Evolutionary conservation across 2,797 vertebrate genomes (phyloP).

Genomic region (Pangasius mekongensis): DNA sequence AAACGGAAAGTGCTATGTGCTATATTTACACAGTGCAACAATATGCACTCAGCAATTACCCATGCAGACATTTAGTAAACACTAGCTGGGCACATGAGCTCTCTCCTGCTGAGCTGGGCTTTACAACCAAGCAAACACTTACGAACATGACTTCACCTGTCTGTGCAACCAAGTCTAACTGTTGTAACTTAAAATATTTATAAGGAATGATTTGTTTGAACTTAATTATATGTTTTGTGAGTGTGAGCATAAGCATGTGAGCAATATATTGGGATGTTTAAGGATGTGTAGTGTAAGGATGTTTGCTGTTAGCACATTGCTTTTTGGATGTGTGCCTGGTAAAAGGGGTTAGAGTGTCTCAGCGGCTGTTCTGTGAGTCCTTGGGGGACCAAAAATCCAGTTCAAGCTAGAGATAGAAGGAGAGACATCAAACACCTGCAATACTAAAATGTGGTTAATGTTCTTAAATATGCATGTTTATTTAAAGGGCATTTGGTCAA

Average conservation of each 20-base stretch:
- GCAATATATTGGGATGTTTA: background rate
- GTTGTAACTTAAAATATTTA: slow-evolving; percentile 10
- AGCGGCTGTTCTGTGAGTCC: background rate
- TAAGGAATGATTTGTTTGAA: slow-evolving; percentile 25
- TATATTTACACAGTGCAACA: slow-evolving; percentile 48
- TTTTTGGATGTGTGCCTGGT: background rate
- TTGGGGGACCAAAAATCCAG: background rate
- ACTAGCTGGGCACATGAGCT: slow-evolving; percentile 23
- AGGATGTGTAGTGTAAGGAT: background rate
- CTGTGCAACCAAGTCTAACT: background rate
- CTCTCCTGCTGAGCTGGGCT: slow-evolving; percentile 22
- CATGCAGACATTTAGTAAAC: slow-evolving; percentile 49
- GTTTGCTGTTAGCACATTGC: background rate
- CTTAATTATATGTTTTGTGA: background rate
- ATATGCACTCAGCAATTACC: slow-evolving; percentile 49
- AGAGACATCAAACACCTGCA: background rate
- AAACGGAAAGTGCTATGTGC: slow-evolving; percentile 41
- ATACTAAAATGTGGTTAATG: background rate
- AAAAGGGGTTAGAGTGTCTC: background rate
- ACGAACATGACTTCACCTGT: slow-evolving; percentile 28
- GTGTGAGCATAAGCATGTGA: background rate
- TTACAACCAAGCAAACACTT: slow-evolving; percentile 31
- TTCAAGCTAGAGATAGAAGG: background rate
- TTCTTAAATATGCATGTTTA: background rate
- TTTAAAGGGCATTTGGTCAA: background rate